Evolutionary conservation across 2,113 vertebrate genomes (phyloP).

Genomic region (Ophiodon elongatus): DNA sequence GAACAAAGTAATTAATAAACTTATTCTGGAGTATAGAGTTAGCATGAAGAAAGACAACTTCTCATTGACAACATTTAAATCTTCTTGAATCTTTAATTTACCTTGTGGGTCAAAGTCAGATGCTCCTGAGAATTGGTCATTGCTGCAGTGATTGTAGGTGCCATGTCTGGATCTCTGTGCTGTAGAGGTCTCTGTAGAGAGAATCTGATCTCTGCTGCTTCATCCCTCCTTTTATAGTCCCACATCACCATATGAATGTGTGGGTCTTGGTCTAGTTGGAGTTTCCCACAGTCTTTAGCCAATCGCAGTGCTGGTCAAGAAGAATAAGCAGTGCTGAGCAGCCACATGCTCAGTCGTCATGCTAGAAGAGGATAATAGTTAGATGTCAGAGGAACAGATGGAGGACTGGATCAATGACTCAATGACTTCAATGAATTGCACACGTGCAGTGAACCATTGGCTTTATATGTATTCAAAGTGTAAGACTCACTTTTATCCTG

Average conservation of each 20-base stretch:
- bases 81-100: conserved; percentile 18
- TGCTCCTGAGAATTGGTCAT: conserved; percentile 45
- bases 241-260: background rate
- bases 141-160: conserved; percentile 65
- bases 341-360: background rate
- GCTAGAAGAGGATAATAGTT: conserved; percentile 39
- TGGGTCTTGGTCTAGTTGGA: too few species aligned
- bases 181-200: background rate
- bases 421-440: background rate
- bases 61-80: background rate
- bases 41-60: background rate
- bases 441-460: background rate
- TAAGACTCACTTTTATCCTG: background rate
- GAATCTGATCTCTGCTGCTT: background rate
- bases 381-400: conserved; percentile 67
- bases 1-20: conserved; percentile 32
- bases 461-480: background rate
- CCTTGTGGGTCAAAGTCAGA: conserved; percentile 45
- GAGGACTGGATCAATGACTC: conserved; percentile 19
- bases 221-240: background rate
- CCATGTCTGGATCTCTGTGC: background rate
- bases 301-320: background rate
- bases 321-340: background rate
- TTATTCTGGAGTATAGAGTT: background rate
- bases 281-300: too few species aligned